Base-by-base conservation (phyloP, 2,797 vertebrate genomes). In the Acipenser transmontanus region DNA sequence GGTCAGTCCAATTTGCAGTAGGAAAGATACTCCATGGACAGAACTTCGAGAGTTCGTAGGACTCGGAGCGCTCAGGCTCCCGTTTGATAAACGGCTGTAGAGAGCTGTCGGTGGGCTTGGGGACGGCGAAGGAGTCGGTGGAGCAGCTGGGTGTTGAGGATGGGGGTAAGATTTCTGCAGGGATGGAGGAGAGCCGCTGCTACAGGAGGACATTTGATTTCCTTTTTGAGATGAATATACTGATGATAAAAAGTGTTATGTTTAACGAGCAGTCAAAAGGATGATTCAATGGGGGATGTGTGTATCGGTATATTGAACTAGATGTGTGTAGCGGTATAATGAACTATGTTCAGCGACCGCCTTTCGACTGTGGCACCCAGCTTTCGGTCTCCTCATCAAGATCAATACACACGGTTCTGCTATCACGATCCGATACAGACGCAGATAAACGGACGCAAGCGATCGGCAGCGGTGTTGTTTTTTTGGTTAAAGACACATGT, bases 1-100 rank as follows among this genome's bases (percentile, higher is more conserved):
- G 49, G 96, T 98, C 78, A 98, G 93, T 68, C 96, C 96, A 9
- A 98, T 98, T 82, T 98, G 96, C 76, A 98, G 90, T 57, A 98
- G 90, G 84, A 98, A 98, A 67, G 96, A 98, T 76, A 98, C 78
- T 6, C 95, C 93, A 67, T 95, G 93, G 82, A 97, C 74, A 2
- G 94, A 96, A 49, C 91, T 84, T 11, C 94, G 81, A 71, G 95
- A 98, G 85, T 94, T 91, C 70, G 93, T 96, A 77, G 97, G 94
- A 71, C 95, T 97, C n/a, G 92, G 91, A 14, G 91, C 86, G 8
- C 88, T 94, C 87, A 93, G 89, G 74, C 93, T 95, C 82, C 95
- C 96, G 90, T 98, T 97, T 78, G 96, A 98, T 68, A 98, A 87
- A 7, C 93, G 91, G 17, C 87, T 80, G 76, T 91, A 96, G 66